Conservation (phyloP, 2,797 vertebrate species). For the Esox masquinongy region DNA sequence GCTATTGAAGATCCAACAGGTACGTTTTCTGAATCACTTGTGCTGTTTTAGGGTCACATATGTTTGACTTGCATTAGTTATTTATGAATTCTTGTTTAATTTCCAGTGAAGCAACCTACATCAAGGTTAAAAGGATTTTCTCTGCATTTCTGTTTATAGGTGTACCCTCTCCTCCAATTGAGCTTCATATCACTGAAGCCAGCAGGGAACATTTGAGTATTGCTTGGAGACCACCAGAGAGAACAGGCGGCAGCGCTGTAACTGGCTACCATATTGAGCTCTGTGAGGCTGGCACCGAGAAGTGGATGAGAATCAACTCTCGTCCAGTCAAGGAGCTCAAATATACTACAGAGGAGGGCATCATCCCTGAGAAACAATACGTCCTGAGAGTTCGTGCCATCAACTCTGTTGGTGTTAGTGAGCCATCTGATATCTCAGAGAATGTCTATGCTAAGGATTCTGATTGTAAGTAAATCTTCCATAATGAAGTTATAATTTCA, state of each 20-base stretch:
- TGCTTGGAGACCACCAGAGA: slow-evolving; percentile 92
- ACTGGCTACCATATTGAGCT: slow-evolving; percentile 94
- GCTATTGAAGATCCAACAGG: slow-evolving; percentile 92
- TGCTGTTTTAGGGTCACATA: not conserved
- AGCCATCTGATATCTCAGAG: slow-evolving; percentile 97
- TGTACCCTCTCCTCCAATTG: slow-evolving; percentile 89
- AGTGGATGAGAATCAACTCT: slow-evolving; percentile 98
- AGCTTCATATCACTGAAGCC: slow-evolving; percentile 91
- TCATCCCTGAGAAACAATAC: slow-evolving; percentile 94
- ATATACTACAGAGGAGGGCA: slow-evolving; percentile 88
- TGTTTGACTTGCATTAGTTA: not conserved
- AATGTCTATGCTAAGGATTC: slow-evolving; percentile 93
- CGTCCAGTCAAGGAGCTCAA: slow-evolving; percentile 96
- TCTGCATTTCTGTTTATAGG: slow-evolving; percentile 61
- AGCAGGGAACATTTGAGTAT: slow-evolving; percentile 88
- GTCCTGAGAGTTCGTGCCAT: slow-evolving; percentile 93
- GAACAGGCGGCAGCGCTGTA: slow-evolving; percentile 89
- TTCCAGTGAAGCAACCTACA: not conserved
- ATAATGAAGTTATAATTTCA: not conserved
- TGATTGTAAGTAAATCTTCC: slow-evolving; percentile 80
- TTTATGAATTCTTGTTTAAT: not conserved
- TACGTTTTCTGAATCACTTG: slow-evolving; percentile 40
- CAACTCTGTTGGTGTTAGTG: slow-evolving; percentile 88
- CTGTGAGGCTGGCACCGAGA: slow-evolving; percentile 93
- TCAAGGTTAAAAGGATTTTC: not conserved